Percentiles rank a stretch among this genome's conserved stretches.
Conservation (phyloP, 2,797 vertebrate species). For the Orientallactaga sibirica region DNA sequence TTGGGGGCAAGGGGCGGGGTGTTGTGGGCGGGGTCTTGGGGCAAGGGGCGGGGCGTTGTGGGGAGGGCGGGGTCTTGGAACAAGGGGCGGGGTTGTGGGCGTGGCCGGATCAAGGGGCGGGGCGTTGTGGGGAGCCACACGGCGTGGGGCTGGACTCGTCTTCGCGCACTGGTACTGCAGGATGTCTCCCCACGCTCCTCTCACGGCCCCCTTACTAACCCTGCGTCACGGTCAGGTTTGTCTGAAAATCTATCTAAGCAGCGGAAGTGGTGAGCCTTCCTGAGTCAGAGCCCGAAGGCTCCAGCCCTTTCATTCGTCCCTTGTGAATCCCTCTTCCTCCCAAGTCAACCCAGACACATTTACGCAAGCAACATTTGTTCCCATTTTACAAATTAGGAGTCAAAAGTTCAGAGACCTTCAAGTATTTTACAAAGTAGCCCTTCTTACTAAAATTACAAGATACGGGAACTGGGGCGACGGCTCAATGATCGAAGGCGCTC, state of each 20-base stretch:
- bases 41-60: too few species aligned
- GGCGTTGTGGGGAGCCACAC: too few species aligned
- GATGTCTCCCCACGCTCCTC: too few species aligned
- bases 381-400: conserved; percentile 25
- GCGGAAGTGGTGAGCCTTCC: not conserved
- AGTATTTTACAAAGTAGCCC: not conserved
- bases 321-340: not conserved
- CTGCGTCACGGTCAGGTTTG: accelerated
- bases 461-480: not conserved
- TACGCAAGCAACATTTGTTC: not conserved
- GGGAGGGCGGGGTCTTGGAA: too few species aligned
- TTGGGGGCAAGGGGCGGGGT: not conserved
- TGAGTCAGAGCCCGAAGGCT: not conserved
- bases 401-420: conserved; percentile 7
- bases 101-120: not conserved
- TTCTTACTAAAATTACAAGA: not conserved
- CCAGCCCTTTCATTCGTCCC: not conserved
- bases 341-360: not conserved
- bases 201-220: accelerated
- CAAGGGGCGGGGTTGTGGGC: too few species aligned
- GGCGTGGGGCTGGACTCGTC: not conserved
- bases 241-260: not conserved
- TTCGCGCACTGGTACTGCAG: not conserved
- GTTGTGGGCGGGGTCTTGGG: too few species aligned
- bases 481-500: too few species aligned